Conservation (phyloP, 2,113 vertebrate species). For the Varanus komodoensis region DNA sequence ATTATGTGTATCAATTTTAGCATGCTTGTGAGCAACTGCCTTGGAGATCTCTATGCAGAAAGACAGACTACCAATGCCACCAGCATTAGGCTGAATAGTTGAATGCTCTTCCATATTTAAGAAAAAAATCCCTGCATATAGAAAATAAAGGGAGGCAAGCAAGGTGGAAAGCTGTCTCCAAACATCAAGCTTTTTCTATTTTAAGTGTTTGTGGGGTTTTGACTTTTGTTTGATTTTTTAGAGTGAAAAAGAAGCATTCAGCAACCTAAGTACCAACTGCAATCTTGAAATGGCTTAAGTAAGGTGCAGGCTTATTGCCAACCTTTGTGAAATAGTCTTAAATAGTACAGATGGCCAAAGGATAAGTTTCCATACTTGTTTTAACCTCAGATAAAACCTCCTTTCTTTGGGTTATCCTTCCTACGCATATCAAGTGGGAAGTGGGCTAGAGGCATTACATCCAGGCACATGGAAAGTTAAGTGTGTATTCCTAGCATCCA, state of each 20-base stretch:
- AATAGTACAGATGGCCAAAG: neutral
- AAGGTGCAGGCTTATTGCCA: neutral
- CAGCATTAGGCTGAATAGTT: too few relatives aligned
- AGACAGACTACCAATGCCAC: too few relatives aligned
- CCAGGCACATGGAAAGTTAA: neutral
- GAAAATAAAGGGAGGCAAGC: neutral
- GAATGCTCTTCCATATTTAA: neutral
- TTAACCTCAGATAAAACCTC: neutral
- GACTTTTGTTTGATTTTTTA: neutral
- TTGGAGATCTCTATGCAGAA: neutral
- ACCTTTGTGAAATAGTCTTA: neutral
- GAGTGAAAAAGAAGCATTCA: neutral
- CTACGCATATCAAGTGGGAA: neutral
- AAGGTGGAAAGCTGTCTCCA: neutral
- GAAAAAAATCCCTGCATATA: neutral
- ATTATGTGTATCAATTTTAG: neutral
- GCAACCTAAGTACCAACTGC: neutral
- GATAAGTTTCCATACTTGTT: neutral
- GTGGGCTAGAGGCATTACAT: neutral
- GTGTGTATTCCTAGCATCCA: neutral
- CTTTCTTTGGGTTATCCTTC: neutral
- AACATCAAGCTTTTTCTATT: neutral
- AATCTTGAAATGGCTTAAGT: neutral
- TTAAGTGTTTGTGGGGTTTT: neutral
- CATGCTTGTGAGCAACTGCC: neutral